Evolutionary conservation across 2,113 vertebrate species (phyloP), one percentile per base, ranked within the genome.

Genomic region (Epinephelus fuscoguttatus): DNA sequence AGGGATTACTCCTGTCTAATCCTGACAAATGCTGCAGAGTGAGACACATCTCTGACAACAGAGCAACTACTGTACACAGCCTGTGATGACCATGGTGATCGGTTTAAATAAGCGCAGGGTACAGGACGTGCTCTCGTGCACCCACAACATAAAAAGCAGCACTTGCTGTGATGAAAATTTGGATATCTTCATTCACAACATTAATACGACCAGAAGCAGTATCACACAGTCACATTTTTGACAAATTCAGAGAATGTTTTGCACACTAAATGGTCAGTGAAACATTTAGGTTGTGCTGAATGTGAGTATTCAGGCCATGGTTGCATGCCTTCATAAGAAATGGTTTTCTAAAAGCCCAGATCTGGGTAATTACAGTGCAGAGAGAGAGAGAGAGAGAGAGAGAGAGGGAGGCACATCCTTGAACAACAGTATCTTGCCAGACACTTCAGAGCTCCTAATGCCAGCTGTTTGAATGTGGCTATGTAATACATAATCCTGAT

Each of bases 401-500:
- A 45, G 42, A 45, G 80, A 86, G 72, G 64, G 80, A 64, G 70
- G 72, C 56, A 83, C 84, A 84, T 88, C 72, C 74, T 84, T 84
- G 70, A 89, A 86, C 87, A 90, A 88, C 82, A 81, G 72, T 63
- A 56, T 91, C 84, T 77, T 92, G 87, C 88, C 84, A 94, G 78
- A 85, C 82, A 85, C 81, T 89, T 88, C 76, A 84, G 75, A 84
- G 89, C 89, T 86, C 63, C 82, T 90, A 91, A 93, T 90, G 84
- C 90, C 88, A 91, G 86, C 86, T 90, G 91, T 90, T 88, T 92
- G 89, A 89, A 92, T 89, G 81, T 85, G 84, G 70, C 89, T 84
- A 49, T 91, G 94, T 94, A 93, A 94, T 91, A 91, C 92, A 89
- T 94, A 94, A 94, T 95, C 93, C 93, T 87, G 91, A 93, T 93